phyloP scores from a whole-genome alignment of 2,113 vertebrate genomes.

The Grammomys surdaster region DNA sequence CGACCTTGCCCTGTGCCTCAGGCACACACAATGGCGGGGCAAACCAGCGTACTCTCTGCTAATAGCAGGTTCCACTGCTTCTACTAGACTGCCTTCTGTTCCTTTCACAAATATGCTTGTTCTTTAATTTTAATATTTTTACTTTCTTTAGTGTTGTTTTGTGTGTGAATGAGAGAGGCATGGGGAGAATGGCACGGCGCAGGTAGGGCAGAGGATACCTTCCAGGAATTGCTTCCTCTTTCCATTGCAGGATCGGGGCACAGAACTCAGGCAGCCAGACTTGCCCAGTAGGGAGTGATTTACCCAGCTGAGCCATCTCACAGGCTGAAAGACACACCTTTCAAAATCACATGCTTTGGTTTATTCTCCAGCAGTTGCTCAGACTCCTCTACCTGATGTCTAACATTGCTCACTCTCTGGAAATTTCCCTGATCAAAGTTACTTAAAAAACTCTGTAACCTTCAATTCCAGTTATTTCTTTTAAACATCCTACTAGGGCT shows the following conservation, averaged over 20 bases:
- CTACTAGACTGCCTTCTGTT: neutral
- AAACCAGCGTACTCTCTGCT: accelerated
- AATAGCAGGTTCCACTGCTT: accelerated
- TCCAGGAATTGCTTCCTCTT: neutral
- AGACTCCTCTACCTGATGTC: neutral
- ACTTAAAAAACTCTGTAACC: neutral
- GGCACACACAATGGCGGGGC: neutral
- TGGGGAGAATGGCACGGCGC: too few species aligned
- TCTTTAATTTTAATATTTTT: neutral
- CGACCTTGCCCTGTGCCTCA: neutral
- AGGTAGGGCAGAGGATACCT: too few species aligned
- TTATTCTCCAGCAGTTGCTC: neutral
- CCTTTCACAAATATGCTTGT: neutral
- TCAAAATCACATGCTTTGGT: neutral
- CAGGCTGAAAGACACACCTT: neutral
- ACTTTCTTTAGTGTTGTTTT: neutral
- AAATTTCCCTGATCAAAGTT: neutral
- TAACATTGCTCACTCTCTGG: neutral
- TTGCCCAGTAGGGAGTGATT: neutral
- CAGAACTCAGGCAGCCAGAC: neutral
- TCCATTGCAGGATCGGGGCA: neutral
- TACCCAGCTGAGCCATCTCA: neutral
- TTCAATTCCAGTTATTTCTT: neutral
- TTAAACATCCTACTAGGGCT: neutral
- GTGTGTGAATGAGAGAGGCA: neutral